Evolutionary conservation across 2,113 vertebrate genomes (phyloP).

Genomic region (Girardinichthys multiradiatus): DNA sequence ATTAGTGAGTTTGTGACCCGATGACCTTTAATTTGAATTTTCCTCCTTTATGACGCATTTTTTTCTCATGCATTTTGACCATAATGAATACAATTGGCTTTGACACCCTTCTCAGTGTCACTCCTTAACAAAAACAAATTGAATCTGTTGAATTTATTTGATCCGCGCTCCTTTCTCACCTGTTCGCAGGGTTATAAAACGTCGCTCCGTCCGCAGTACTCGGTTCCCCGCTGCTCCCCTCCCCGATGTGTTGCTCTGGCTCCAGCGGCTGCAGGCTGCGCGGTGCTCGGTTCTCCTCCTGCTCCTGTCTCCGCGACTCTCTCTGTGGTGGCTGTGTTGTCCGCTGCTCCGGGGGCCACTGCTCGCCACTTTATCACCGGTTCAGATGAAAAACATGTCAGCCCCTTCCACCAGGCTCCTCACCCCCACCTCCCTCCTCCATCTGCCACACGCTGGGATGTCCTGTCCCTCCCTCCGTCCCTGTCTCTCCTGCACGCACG

Average conservation of each 20-base stretch:
- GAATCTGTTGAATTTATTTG: neutral
- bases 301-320: constrained; percentile 29
- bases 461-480: constrained; percentile 24
- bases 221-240: neutral
- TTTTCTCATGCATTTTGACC: neutral
- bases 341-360: constrained; percentile 45
- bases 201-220: constrained; percentile 36
- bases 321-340: constrained; percentile 52
- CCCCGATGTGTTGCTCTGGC: constrained; percentile 28
- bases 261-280: constrained; percentile 16
- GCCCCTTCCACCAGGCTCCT: constrained; percentile 52
- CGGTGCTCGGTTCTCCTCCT: neutral
- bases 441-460: constrained; percentile 56
- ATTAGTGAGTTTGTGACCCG: constrained; percentile 10
- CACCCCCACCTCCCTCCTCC: constrained; percentile 44
- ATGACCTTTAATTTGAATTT: neutral
- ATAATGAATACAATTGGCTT: neutral
- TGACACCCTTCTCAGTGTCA: neutral
- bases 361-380: constrained; percentile 66
- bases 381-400: constrained; percentile 76
- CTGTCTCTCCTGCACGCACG: neutral
- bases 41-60: neutral
- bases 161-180: constrained; percentile 33
- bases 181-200: constrained; percentile 28
- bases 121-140: neutral